Conservation (phyloP, 2,113 vertebrate species). For the Ammodramus savannarum region DNA sequence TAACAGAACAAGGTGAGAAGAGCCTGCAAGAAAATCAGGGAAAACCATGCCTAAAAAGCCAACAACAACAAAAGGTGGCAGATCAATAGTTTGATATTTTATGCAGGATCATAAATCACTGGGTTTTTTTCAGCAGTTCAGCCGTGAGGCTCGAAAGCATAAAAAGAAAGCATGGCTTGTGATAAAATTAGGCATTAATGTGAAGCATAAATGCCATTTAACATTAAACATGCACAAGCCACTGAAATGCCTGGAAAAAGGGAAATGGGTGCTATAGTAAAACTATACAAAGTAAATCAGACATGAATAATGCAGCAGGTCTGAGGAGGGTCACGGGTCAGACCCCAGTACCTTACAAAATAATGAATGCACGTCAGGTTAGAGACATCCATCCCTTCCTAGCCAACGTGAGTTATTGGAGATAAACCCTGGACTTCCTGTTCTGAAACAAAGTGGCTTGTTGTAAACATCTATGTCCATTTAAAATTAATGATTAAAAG, state of each 20-base stretch:
- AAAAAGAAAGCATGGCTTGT: conserved; percentile 3
- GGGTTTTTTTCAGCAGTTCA: neutral
- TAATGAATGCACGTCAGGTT: conserved; percentile 78
- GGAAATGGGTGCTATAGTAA: conserved; percentile 63
- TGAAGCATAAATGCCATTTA: conserved; percentile 59
- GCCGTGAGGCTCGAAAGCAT: conserved; percentile 12
- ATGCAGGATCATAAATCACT: conserved; percentile 32
- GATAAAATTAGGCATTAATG: conserved; percentile 60
- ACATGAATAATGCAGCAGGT: conserved; percentile 76
- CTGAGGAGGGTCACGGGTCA: conserved; percentile 75
- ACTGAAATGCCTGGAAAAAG: conserved; percentile 48
- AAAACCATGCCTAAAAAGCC: neutral
- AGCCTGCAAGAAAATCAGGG: neutral
- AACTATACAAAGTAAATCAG: conserved; percentile 73
- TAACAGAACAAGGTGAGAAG: conserved; percentile 33
- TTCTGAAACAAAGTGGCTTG: conserved; percentile 58
- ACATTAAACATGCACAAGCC: conserved; percentile 46
- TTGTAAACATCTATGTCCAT: conserved; percentile 45
- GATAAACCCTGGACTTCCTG: conserved; percentile 74
- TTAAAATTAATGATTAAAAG: conserved; percentile 67
- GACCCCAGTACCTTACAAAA: conserved; percentile 65
- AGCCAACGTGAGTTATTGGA: conserved; percentile 71
- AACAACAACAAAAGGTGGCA: neutral
- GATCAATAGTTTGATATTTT: conserved; percentile 58
- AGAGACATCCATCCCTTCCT: conserved; percentile 67